Evolutionary conservation across 2,113 vertebrate genomes (phyloP).

Genomic region (Xenopus laevis): DNA sequence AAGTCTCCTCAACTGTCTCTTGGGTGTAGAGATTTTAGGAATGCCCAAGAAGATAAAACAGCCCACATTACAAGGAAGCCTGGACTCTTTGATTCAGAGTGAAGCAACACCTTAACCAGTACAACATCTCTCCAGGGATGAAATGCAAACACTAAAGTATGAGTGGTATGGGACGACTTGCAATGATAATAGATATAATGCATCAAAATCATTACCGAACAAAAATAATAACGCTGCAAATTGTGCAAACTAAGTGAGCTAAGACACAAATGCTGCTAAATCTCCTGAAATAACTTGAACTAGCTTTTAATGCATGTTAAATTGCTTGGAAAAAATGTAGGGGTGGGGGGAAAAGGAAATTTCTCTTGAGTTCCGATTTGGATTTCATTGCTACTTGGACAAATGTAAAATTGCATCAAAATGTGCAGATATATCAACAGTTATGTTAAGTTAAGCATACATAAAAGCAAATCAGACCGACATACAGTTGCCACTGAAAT

Average conservation of each 20-base stretch:
- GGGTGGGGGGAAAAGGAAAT: neutral
- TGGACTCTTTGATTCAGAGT: neutral
- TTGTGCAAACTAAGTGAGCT: slow-evolving; percentile 15
- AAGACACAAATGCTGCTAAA: slow-evolving; percentile 17
- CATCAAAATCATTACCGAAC: slow-evolving; percentile 29
- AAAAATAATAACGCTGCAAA: slow-evolving; percentile 25
- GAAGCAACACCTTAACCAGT: slow-evolving; percentile 6
- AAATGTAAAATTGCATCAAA: neutral
- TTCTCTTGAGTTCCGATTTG: neutral
- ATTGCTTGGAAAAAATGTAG: neutral
- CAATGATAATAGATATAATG: slow-evolving; percentile 31
- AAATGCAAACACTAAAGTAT: neutral
- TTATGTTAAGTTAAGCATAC: neutral
- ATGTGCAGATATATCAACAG: neutral
- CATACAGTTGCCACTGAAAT: too few relatives aligned
- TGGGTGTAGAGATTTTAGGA: slow-evolving; percentile 12
- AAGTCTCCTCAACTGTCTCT: neutral
- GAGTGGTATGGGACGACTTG: neutral
- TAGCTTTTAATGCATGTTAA: neutral
- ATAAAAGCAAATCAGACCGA: neutral
- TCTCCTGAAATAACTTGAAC: slow-evolving; percentile 4
- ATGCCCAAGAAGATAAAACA: neutral
- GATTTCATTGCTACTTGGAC: neutral
- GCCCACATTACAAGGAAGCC: slow-evolving; percentile 4
- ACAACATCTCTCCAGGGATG: neutral